Evolutionary conservation across 2,797 vertebrate species (phyloP).

Genomic region (Chelonia mydas): DNA sequence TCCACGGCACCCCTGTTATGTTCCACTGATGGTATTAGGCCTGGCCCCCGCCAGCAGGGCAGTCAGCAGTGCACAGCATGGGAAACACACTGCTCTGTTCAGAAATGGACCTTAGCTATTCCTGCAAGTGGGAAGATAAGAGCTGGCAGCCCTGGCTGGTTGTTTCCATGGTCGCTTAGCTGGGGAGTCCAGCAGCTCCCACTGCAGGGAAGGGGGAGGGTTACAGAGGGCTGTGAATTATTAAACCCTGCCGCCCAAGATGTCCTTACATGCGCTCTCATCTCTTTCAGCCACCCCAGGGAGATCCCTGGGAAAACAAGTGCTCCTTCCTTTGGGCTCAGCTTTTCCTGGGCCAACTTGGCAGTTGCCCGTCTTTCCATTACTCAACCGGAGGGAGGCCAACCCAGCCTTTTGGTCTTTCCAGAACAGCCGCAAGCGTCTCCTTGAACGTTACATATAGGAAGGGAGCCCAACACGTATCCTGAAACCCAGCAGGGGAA

Average conservation of each 20-base stretch:
- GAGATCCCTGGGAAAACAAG: not conserved
- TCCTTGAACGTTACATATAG: not conserved
- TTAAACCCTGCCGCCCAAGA: not conserved
- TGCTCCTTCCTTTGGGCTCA: not conserved
- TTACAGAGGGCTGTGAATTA: not conserved
- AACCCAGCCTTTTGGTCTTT: not conserved
- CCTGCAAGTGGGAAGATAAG: not conserved
- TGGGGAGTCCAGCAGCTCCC: not conserved
- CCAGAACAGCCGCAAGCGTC: not conserved
- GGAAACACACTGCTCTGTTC: not conserved
- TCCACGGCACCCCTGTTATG: not conserved
- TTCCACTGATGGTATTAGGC: not conserved
- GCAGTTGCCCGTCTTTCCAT: not conserved
- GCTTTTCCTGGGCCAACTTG: not conserved
- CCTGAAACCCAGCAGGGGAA: not conserved
- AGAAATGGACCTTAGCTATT: not conserved
- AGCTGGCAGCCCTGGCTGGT: not conserved
- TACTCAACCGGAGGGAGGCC: not conserved
- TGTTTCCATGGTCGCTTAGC: not conserved
- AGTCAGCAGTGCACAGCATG: not conserved
- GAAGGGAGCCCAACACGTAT: not conserved
- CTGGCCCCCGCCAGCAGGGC: not conserved
- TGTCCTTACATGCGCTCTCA: not conserved
- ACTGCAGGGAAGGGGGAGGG: not conserved
- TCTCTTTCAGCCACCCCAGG: not conserved